A percentile compares a stretch with the other conserved stretches of the same genome.
Evolutionary conservation across 2,888 invertebrate species (phyloP).

Genomic region (Calliphora vomitoria): DNA sequence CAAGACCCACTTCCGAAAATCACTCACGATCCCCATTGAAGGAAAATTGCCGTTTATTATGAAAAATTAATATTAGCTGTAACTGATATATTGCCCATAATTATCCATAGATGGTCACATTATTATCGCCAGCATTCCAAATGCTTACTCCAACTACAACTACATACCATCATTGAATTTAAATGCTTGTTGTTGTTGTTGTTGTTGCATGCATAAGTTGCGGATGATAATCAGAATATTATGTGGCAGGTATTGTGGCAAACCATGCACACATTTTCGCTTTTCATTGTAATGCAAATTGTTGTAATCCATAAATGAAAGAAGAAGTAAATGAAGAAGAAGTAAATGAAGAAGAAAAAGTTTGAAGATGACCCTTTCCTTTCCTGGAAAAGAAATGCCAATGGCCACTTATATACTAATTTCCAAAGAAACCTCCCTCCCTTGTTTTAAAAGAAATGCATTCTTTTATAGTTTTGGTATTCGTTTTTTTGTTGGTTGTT

Average conservation of each 20-base stretch:
- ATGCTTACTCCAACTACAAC: conserved; percentile 6
- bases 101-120: conserved; percentile 21
- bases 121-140: neutral
- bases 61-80: too few species aligned
- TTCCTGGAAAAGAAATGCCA: conserved; percentile 71
- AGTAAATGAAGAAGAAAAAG: conserved; percentile 39
- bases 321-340: neutral
- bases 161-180: conserved; percentile 11
- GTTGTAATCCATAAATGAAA: conserved; percentile 47
- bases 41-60: too few species aligned
- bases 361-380: conserved; percentile 69
- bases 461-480: conserved; percentile 34
- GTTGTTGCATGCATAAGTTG: conserved; percentile 32
- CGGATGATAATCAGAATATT: conserved; percentile 65
- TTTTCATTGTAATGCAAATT: conserved; percentile 70
- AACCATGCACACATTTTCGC: conserved; percentile 47
- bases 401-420: conserved; percentile 61
- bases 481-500: neutral
- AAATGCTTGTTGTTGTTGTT: neutral
- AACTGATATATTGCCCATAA: neutral
- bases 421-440: conserved; percentile 53
- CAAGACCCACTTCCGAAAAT: too few species aligned
- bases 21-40: too few species aligned
- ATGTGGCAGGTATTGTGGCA: conserved; percentile 40
- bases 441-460: conserved; percentile 33